Evolutionary conservation across 2,888 invertebrate genomes (phyloP), one percentile per base, ranked within the genome.

Genomic region (Mesorhabditis belari): DNA sequence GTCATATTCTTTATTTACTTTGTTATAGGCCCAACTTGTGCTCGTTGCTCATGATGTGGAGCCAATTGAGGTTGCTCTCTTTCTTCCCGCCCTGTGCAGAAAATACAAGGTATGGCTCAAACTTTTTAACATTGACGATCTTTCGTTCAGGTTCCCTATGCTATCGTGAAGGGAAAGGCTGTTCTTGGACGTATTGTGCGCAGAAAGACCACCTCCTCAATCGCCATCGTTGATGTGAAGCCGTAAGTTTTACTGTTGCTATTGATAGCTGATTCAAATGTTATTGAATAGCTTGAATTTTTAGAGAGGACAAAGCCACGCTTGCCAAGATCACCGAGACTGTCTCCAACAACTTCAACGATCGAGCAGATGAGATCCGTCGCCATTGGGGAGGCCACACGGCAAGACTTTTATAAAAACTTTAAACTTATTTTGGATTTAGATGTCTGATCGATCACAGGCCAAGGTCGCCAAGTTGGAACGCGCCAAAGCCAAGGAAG

Each of bases 41-140:
- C 89, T 95, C 76, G 95, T 98, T 80, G 92, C 98, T 59, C 95
- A 95, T 81, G 95, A 98, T 86, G 95, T 96, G 35, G 96, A 98
- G 82, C 98, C 98, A 35, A 88, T 98, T 83, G 98, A 98, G 94
- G 85, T 98, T 82, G 96, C 99, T 2, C 86, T 99, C 49, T 96
- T 92, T 87, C 86, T 99, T 81, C 98, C 98, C 51, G 92, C 96
- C 28, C 87, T 99, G 70, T 99, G 98, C 87, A 89, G 96, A 77
- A 98, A 96, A 85, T 98, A 98, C 96, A 74, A 76, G 62, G 44
- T 35, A 35, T 17, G 1, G n/a, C 12, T 2, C 12, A 2, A 0
- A 35, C n/a, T 35, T 17, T 35, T 35, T 35, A n/a, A 35, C n/a
- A 35, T 35, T 35, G n/a, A 35, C n/a, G 1, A 35, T 35, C 12